Evolutionary conservation across 1,140 invertebrate species (phyloP).

Genomic region (Cyrtorhinus lividipennis): DNA sequence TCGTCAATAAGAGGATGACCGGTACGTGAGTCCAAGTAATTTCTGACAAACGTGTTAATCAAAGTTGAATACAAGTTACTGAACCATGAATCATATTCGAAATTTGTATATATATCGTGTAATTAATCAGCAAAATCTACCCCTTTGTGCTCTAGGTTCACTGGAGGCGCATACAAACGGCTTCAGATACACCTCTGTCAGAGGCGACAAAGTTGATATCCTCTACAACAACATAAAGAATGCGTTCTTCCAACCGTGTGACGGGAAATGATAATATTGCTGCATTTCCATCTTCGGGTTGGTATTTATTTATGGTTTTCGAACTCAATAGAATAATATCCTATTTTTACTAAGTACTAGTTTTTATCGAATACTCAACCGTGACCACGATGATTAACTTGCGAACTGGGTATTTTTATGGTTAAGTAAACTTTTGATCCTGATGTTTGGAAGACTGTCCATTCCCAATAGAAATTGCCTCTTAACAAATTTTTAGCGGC

Average conservation of each 20-base stretch:
- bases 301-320: no score
- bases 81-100: no score
- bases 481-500: no score
- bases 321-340: no score
- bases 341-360: no score
- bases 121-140: neutral
- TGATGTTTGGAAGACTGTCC: no score
- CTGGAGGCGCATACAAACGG: conserved; percentile 95
- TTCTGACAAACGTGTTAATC: neutral
- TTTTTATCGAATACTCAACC: no score
- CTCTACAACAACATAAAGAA: conserved; percentile 99
- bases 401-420: no score
- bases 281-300: conserved; percentile 96
- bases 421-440: no score
- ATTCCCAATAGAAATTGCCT: no score
- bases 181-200: conserved; percentile 93
- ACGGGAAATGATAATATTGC: conserved; percentile 99
- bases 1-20: conserved; percentile 94
- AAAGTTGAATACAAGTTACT: no score
- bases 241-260: conserved; percentile 98
- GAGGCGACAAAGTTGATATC: conserved; percentile 98
- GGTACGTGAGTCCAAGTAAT: conserved; percentile 31
- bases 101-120: neutral
- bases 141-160: conserved; percentile 31
- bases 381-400: no score